Evolutionary conservation across 2,888 invertebrate genomes (phyloP), one percentile per base, ranked within the genome.

Genomic region (Stenodema calcarata): DNA sequence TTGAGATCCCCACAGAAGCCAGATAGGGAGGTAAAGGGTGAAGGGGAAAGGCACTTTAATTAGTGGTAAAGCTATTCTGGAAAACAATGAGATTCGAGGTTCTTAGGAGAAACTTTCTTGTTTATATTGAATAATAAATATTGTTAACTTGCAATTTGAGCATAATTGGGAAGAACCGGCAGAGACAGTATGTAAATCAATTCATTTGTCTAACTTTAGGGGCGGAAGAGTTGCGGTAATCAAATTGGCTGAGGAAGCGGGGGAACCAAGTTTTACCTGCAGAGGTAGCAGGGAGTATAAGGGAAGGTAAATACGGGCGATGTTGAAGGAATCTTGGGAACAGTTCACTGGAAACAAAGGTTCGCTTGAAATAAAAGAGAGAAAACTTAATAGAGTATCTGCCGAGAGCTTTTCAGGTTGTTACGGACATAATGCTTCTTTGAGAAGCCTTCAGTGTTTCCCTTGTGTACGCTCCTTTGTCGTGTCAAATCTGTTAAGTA

Each of bases 51-150:
- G 28, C 7, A 75, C 70, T 73, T 73, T 82, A 84, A 84, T 84
- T 84, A 84, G 84, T 75, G 84, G 84, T 84, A 47, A 84, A 84
- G 84, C 84, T 73, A 84, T 84, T 73, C 75, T 73, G 18, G n/a
- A 44, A 73, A 73, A 50, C 47, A 80, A 80, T 80, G 80, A 73
- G 75, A 47, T 73, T 73, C 73, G 47, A 84, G 28, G 47, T 47
- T 84, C 28, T 44, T 69, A 42, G 28, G 62, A 41, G 30, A 73
- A 84, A 70, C 28, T 84, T 70, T 42, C n/a, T 30, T 84, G 84
- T 84, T 84, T 84, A 84, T 84, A 84, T 84, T 84, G 84, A 84
- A 84, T 84, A 84, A 84, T 84, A 84, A 84, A 84, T 84, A 84
- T 75, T 75, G 84, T 84, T 84, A 84, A 84, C 84, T 84, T 84